Conservation (phyloP, 2,113 vertebrate genomes). For the Columbina picui region DNA sequence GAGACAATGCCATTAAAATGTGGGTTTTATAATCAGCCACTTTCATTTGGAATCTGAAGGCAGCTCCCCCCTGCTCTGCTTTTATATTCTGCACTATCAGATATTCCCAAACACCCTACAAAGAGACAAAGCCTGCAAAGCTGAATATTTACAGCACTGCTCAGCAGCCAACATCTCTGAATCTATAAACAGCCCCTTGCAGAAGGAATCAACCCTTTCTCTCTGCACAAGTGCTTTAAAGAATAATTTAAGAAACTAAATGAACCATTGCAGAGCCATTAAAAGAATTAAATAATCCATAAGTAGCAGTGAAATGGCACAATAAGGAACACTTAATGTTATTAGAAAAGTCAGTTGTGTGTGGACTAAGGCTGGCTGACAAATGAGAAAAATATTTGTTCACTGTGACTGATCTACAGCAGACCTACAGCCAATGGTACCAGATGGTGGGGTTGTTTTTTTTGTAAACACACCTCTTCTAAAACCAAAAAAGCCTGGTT, state of each 20-base stretch:
- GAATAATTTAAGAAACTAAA: slow-evolving; percentile 42
- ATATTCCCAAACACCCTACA: slow-evolving; percentile 32
- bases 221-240: slow-evolving; percentile 5
- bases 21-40: not conserved
- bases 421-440: not conserved
- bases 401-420: not conserved
- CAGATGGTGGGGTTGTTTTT: slow-evolving; percentile 13
- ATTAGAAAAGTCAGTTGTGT: slow-evolving; percentile 11
- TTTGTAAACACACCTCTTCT: not conserved
- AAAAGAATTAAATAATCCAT: slow-evolving; percentile 52
- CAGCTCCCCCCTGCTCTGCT: not conserved
- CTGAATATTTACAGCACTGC: slow-evolving; percentile 10
- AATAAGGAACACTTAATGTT: not conserved
- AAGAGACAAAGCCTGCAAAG: slow-evolving; percentile 12
- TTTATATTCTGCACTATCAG: not conserved
- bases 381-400: slow-evolving; percentile 20
- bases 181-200: slow-evolving; percentile 21
- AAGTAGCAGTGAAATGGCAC: slow-evolving; percentile 12
- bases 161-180: slow-evolving; percentile 14
- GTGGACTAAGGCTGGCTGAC: not conserved
- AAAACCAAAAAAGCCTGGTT: not conserved
- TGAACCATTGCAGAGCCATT: not conserved
- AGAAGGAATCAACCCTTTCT: not conserved
- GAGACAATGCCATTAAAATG: not conserved
- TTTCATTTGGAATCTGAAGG: slow-evolving; percentile 30